These are phyloP conservation scores for Brachirus orientalis DNA, from an alignment of 2,113 vertebrate species.

Conservation along the genomic window DNA sequence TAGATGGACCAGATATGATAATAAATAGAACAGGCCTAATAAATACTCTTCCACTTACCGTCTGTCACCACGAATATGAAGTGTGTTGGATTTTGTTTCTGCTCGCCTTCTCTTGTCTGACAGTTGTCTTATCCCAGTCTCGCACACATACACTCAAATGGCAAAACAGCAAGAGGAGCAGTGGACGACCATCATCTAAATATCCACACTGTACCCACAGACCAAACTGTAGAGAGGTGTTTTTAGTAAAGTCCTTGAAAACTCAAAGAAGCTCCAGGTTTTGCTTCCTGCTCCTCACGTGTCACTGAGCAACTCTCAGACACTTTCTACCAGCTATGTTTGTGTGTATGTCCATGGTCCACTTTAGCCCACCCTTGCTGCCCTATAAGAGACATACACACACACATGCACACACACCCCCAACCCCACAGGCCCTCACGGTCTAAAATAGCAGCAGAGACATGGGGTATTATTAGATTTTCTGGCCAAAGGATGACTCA, in stretches of 20 bases:
- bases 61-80: slow-evolving; percentile 10
- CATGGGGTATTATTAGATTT: slow-evolving; percentile 66
- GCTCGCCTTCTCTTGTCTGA: slow-evolving; percentile 8
- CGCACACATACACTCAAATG: not conserved
- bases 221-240: too few species aligned
- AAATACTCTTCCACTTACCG: slow-evolving; percentile 29
- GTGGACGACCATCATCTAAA: not conserved
- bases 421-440: slow-evolving; percentile 27
- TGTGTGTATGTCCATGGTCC: slow-evolving; percentile 37
- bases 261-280: slow-evolving; percentile 1
- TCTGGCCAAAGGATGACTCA: slow-evolving; percentile 62
- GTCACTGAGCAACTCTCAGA: slow-evolving; percentile 36
- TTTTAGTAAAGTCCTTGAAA: slow-evolving; percentile 1
- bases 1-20: not conserved
- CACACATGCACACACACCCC: not conserved
- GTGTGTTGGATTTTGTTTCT: slow-evolving; percentile 1
- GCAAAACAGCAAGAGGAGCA: slow-evolving; percentile 10
- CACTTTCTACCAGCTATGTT: slow-evolving; percentile 17
- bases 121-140: slow-evolving; percentile 5
- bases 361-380: slow-evolving; percentile 34
- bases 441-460: slow-evolving; percentile 67
- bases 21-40: not conserved
- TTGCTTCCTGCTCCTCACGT: not conserved
- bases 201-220: slow-evolving; percentile 13
- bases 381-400: slow-evolving; percentile 1